These are phyloP conservation scores for Vimba vimba DNA, from an alignment of 2,113 vertebrate species.

Conservation along the genomic window DNA sequence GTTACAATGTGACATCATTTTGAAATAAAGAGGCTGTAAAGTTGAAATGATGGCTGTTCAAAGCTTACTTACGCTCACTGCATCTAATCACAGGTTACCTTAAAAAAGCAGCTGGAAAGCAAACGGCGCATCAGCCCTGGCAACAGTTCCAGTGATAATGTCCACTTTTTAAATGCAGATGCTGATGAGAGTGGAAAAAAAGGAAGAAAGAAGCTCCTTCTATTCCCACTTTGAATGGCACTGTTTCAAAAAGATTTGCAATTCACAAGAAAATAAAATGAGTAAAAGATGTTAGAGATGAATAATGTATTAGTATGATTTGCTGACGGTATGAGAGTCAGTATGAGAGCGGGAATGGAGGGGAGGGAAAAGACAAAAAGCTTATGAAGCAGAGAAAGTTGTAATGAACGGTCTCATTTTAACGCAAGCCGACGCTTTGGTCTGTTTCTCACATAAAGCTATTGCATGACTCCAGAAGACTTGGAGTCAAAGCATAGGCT, in stretches of 20 bases:
- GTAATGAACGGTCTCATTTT: neutral
- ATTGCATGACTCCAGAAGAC: neutral
- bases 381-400: neutral
- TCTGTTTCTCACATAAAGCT: neutral
- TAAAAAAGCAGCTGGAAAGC: constrained; percentile 8
- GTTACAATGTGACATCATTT: neutral
- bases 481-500: neutral
- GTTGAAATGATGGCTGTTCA: neutral
- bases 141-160: constrained; percentile 22
- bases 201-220: neutral
- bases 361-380: neutral
- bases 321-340: constrained; percentile 13
- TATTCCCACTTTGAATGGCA: neutral
- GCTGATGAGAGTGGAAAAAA: neutral
- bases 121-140: constrained; percentile 1
- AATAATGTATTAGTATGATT: constrained; percentile 23
- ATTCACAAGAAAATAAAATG: constrained; percentile 4
- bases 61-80: neutral
- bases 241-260: neutral
- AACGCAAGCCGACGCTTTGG: neutral
- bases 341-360: neutral
- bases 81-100: constrained; percentile 25
- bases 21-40: constrained; percentile 17
- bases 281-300: constrained; percentile 16
- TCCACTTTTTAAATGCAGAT: neutral